Conservation (phyloP, 1,140 invertebrate species). For the Lanistes nyassanus region DNA sequence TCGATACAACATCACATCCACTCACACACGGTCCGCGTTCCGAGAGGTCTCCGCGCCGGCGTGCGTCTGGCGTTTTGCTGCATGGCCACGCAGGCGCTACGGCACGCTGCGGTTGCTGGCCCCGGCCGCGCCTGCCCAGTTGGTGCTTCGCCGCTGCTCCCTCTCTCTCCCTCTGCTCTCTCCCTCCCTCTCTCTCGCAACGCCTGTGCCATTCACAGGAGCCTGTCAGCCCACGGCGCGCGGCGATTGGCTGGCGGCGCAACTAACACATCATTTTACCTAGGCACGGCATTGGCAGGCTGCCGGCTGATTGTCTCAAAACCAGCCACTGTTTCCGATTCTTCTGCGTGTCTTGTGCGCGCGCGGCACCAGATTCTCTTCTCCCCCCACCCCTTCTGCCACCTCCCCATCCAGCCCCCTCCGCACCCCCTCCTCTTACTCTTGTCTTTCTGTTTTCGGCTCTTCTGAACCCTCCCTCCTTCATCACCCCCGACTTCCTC, state of each 20-base stretch:
- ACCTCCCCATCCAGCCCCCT: background rate
- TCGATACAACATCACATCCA: too few species aligned
- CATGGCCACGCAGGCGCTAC: too few species aligned
- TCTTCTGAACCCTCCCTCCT: background rate
- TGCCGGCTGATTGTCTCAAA: background rate
- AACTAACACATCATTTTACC: slow-evolving; percentile 29
- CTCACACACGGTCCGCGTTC: too few species aligned
- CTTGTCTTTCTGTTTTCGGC: too few species aligned
- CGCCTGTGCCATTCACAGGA: slow-evolving; percentile 22
- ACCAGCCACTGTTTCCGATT: too few species aligned
- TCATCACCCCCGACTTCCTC: background rate
- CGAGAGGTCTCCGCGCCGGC: too few species aligned
- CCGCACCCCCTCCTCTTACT: background rate
- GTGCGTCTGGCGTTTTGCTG: too few species aligned
- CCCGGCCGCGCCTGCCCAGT: too few species aligned
- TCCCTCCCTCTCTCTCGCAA: background rate
- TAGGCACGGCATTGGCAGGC: slow-evolving; percentile 22
- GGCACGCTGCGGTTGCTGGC: too few species aligned
- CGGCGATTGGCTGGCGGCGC: slow-evolving; percentile 1
- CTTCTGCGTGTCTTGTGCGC: too few species aligned
- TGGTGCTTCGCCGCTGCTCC: too few species aligned
- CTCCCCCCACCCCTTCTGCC: background rate
- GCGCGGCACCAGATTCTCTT: slow-evolving; percentile 6
- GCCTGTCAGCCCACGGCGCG: background rate
- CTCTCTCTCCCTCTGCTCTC: slow-evolving; percentile 4